A percentile compares a stretch with the other conserved stretches of the same genome.
These are phyloP conservation scores for Apamea crenata DNA, from an alignment of 2,888 invertebrate species.

Conservation along the genomic window DNA sequence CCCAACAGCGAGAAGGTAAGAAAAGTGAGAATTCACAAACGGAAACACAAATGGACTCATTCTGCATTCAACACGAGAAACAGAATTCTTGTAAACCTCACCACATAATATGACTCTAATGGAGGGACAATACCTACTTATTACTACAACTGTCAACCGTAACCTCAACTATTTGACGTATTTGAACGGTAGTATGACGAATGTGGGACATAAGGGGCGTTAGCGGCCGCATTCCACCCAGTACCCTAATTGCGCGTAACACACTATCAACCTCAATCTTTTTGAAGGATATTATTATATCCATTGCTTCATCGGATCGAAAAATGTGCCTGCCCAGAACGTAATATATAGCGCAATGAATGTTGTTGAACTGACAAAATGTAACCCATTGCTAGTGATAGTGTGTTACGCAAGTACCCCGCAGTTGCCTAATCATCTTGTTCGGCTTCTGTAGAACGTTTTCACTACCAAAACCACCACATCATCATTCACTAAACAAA, in stretches of 20 bases:
- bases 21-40: neutral
- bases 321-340: no score
- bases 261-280: no score
- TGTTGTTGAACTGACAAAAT: no score
- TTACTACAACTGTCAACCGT: neutral
- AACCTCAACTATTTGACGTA: neutral
- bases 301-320: no score
- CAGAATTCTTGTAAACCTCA: neutral
- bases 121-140: neutral
- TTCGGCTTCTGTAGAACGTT: neutral
- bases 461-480: neutral
- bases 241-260: no score
- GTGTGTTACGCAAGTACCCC: no score
- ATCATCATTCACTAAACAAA: slow-evolving; percentile 13
- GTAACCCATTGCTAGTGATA: no score
- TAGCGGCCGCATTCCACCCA: no score
- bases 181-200: neutral
- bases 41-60: neutral
- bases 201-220: no score
- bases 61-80: neutral
- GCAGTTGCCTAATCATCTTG: no score
- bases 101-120: neutral
- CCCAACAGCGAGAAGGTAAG: neutral
- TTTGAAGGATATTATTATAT: no score
- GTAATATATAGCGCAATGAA: no score